These are phyloP conservation scores for Platyrinchus mystaceus DNA, from an alignment of 2,797 vertebrate genomes.

Conservation along the genomic window DNA sequence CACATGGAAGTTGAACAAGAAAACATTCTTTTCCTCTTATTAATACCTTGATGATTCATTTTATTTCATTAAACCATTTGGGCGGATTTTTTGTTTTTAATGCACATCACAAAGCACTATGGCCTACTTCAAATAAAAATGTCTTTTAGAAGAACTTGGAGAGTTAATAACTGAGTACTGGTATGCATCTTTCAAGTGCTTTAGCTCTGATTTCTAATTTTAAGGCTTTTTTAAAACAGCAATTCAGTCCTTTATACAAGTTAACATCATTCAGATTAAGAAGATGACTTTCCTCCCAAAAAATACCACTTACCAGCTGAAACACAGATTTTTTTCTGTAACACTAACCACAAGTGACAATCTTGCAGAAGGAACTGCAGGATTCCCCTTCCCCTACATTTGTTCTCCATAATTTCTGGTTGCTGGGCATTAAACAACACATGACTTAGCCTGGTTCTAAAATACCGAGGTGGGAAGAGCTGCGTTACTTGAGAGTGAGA, in stretches of 20 bases:
- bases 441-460: background rate
- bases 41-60: background rate
- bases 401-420: background rate
- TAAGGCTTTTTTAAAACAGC: background rate
- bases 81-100: background rate
- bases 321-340: background rate
- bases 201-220: background rate
- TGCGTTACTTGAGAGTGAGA: rapidly evolving
- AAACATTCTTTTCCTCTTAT: background rate
- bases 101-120: background rate
- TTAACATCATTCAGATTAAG: background rate
- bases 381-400: background rate
- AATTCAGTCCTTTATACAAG: background rate
- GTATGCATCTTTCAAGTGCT: background rate
- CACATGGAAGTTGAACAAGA: background rate
- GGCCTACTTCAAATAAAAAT: background rate
- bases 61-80: background rate
- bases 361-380: background rate
- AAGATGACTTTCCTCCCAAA: background rate
- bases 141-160: background rate
- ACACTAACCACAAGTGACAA: background rate
- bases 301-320: background rate
- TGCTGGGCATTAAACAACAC: background rate
- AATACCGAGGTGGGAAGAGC: background rate
- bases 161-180: background rate